A percentile compares a stretch with the other conserved stretches of the same genome.
Conservation (phyloP, 2,888 invertebrate species). For the Pachydiplax longipennis region DNA sequence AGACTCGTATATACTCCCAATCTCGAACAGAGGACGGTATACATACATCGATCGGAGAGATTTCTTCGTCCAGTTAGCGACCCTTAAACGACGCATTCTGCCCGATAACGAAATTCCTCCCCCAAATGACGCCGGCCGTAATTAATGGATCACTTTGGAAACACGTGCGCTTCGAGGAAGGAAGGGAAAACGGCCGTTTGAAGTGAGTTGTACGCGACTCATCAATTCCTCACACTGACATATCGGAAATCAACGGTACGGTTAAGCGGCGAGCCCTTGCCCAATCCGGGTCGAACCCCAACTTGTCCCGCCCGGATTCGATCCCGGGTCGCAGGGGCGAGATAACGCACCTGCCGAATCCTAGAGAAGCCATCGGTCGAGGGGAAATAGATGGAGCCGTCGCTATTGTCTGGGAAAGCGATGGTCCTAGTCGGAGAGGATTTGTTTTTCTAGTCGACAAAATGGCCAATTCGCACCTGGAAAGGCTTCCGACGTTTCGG, state of each 20-base stretch:
- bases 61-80: too few species aligned
- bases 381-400: too few species aligned
- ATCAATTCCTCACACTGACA: conserved; percentile 14
- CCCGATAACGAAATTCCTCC: background rate
- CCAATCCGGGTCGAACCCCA: background rate
- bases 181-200: background rate
- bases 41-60: too few species aligned
- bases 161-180: background rate
- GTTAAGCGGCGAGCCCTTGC: background rate
- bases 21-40: too few species aligned
- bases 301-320: background rate
- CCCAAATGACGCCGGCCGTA: background rate
- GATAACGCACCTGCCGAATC: background rate
- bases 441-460: too few species aligned
- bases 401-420: too few species aligned
- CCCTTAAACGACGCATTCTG: too few species aligned
- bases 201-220: background rate
- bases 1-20: too few species aligned
- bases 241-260: conserved; percentile 31
- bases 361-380: background rate
- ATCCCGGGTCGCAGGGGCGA: background rate
- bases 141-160: background rate
- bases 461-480: too few species aligned
- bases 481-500: too few species aligned
- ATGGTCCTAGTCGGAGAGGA: too few species aligned